These are phyloP conservation scores for Lynx canadensis DNA, from an alignment of 2,113 vertebrate species.

Conservation along the genomic window DNA sequence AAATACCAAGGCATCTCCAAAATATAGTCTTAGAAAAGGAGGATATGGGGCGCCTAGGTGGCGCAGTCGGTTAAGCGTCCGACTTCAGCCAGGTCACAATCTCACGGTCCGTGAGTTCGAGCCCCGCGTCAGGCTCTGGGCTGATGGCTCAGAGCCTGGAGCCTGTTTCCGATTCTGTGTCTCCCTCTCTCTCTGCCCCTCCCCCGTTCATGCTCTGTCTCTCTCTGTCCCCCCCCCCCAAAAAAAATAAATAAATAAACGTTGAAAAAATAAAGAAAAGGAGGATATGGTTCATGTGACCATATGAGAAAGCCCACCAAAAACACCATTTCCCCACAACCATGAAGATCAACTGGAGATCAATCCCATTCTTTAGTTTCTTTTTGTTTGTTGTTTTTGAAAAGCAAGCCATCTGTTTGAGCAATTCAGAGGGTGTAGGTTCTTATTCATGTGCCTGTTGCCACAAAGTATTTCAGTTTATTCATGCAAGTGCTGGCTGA, in stretches of 20 bases:
- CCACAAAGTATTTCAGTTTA: neutral
- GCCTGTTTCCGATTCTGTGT: no score
- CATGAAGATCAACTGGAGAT: neutral
- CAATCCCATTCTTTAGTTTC: neutral
- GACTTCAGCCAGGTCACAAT: no score
- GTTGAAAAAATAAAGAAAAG: neutral
- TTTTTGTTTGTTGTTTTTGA: neutral
- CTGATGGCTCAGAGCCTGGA: no score
- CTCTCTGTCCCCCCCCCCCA: no score
- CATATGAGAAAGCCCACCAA: neutral
- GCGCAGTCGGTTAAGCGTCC: no score
- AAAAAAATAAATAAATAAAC: no score
- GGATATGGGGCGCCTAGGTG: neutral
- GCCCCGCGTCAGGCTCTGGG: no score
- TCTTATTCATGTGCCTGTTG: neutral
- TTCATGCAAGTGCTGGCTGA: neutral
- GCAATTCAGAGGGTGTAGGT: neutral
- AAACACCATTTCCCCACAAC: neutral
- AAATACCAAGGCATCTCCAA: neutral
- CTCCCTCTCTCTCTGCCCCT: no score
- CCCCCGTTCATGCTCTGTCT: no score
- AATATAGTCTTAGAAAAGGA: neutral
- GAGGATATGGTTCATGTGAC: neutral
- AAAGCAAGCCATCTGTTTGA: constrained; percentile 20
- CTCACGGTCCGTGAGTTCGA: no score